Evolutionary conservation across 2,797 vertebrate species (phyloP), one percentile per base, ranked within the genome.

Genomic region (Fratercula arctica): DNA sequence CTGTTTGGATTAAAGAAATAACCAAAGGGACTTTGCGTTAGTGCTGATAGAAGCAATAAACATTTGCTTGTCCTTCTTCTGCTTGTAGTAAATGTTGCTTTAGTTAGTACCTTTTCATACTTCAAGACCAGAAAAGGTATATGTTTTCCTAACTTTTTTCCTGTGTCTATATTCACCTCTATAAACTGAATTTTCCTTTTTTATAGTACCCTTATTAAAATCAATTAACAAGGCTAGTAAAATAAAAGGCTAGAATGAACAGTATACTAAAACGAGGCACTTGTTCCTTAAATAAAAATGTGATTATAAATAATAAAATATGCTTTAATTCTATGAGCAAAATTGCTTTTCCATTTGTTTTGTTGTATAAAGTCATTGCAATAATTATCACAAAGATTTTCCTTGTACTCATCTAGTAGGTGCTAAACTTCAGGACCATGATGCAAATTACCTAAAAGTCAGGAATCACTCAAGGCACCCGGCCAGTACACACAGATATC

Each of bases 1-100:
- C 60, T 94, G 92, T 87, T 85, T n/a, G 84, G 72, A 92, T 94
- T 96, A 96, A 94, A 95, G 78, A 50, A 83, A 83, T 56, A 90
- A 69, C 51, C 12, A n/a, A 51, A 41, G 29, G 16, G 29, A 53
- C n/a, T 85, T 66, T 37, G 51, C 35, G 29, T 74, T 76, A 86
- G 37, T 74, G 60, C 66, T 94, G 57, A 92, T 78, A 83, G 67
- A 94, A 89, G 23, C 39, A 61, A 28, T 81, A 89, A 96, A 73
- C 23, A 50, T 81, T 78, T 90, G 39, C 73, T 76, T 76, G 37
- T 67, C 59, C 69, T 73, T 86, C 28, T 51, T 75, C 29, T 68
- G 13, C 21, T 88, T 89, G 41, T 76, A 73, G 81, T 69, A 95
- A 94, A 90, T 20, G 11, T 72, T 96, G 59, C 82, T 91, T 85